These are phyloP conservation scores for Passer domesticus DNA, from an alignment of 2,113 vertebrate species.

Conservation along the genomic window DNA sequence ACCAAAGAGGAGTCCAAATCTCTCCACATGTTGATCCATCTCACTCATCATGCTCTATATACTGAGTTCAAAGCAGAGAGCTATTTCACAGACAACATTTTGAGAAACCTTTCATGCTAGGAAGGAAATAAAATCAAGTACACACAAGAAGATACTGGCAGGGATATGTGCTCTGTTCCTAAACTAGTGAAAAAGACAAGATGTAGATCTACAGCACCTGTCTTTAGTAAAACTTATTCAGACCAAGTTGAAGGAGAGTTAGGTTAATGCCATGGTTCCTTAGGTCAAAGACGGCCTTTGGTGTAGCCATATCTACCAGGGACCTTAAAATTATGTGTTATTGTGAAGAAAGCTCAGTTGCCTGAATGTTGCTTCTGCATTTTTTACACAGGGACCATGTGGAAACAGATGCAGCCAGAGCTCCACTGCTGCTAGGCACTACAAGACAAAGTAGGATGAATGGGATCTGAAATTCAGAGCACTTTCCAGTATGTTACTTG, in stretches of 20 bases:
- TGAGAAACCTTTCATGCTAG: neutral
- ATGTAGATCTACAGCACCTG: neutral
- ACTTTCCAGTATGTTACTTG: neutral
- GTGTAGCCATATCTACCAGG: neutral
- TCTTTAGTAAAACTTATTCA: neutral
- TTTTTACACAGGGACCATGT: neutral
- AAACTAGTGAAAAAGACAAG: neutral
- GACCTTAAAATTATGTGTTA: rapidly evolving
- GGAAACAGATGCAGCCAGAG: neutral
- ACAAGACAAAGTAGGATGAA: neutral
- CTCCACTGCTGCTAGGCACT: neutral
- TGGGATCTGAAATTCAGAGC: neutral
- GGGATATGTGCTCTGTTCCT: neutral
- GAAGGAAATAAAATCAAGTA: slow-evolving; percentile 15
- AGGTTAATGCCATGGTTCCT: neutral
- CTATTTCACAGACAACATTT: neutral
- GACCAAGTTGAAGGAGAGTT: neutral
- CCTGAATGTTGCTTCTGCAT: neutral
- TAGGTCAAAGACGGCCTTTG: neutral
- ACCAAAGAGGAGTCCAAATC: slow-evolving; percentile 8
- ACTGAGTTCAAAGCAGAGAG: neutral
- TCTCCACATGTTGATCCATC: slow-evolving; percentile 12
- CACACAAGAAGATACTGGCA: neutral
- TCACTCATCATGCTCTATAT: slow-evolving; percentile 20
- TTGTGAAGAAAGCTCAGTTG: neutral